Evolutionary conservation across 2,797 vertebrate species (phyloP).

Genomic region (Serranus cabrilla): DNA sequence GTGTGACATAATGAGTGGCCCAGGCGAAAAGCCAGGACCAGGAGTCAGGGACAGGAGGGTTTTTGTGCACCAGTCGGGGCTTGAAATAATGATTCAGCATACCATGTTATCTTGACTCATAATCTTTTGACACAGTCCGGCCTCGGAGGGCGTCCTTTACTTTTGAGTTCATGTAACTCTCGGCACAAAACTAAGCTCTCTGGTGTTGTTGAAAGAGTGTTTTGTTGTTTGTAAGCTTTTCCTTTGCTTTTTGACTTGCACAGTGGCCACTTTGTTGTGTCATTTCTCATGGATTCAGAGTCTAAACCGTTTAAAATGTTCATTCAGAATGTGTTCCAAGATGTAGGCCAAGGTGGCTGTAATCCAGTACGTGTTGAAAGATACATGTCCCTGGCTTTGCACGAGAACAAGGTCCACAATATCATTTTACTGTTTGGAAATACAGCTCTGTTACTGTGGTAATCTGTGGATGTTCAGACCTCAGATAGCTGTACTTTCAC

Average conservation of each 20-base stretch:
- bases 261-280: background rate
- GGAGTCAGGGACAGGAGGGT: constrained; percentile 40
- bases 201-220: constrained; percentile 4
- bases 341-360: background rate
- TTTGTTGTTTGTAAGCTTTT: background rate
- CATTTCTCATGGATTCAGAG: background rate
- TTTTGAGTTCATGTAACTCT: constrained; percentile 9
- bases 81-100: constrained; percentile 43
- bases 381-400: background rate
- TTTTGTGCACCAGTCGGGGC: constrained; percentile 27
- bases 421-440: constrained; percentile 42
- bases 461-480: background rate
- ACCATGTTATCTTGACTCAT: constrained; percentile 30
- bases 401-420: constrained; percentile 8
- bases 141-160: background rate
- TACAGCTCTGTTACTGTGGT: constrained; percentile 1
- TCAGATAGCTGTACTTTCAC: background rate
- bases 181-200: background rate
- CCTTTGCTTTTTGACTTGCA: background rate
- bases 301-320: background rate
- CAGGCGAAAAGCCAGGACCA: constrained; percentile 37
- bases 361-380: background rate
- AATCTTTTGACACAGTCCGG: constrained; percentile 31
- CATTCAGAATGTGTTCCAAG: background rate
- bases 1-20: constrained; percentile 49